A percentile compares a stretch with the other conserved stretches of the same genome.
phyloP scores from a whole-genome alignment of 2,797 vertebrate species.

The Spinus olivaceus region DNA sequence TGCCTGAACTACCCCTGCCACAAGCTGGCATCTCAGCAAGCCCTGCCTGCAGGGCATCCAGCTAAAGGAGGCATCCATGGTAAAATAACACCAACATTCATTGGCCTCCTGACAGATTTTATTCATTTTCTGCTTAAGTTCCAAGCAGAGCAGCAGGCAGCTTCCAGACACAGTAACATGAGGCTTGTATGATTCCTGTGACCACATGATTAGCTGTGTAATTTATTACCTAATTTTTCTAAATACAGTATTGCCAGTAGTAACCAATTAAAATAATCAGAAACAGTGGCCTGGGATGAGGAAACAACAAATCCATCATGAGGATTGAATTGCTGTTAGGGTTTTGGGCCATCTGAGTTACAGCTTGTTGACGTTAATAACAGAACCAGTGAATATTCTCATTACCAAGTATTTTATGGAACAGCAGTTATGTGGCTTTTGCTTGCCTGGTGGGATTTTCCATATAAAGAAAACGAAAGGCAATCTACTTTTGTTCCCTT shows the following conservation, averaged over 20 bases:
- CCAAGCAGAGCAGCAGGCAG: neutral
- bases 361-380: rapidly evolving
- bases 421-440: neutral
- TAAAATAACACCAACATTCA: neutral
- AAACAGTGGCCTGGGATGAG: neutral
- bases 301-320: neutral
- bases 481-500: neutral
- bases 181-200: neutral
- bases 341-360: neutral
- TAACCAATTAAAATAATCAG: neutral
- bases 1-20: neutral
- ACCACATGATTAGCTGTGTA: neutral
- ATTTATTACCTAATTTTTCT: conserved; percentile 23
- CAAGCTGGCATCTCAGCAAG: rapidly evolving
- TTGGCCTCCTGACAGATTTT: neutral
- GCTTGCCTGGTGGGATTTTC: neutral
- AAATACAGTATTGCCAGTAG: neutral
- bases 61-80: neutral
- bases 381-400: neutral
- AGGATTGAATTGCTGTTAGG: neutral
- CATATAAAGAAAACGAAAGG: neutral
- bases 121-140: neutral
- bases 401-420: neutral
- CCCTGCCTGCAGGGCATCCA: neutral
- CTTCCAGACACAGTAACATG: neutral